Base-by-base conservation (phyloP, 1,140 invertebrate genomes). In the Cotesia typhae region DNA sequence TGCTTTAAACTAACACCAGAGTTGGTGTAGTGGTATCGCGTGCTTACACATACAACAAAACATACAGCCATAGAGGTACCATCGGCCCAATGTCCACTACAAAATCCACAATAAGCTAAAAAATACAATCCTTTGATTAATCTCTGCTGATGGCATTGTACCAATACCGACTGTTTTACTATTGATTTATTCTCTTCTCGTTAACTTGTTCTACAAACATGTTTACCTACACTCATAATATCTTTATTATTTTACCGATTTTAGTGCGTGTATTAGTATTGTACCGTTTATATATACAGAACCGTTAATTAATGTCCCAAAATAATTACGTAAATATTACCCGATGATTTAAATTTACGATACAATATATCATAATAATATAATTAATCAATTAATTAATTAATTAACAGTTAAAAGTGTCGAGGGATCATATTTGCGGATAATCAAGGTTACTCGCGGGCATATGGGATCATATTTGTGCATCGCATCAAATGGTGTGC, bases 391-490 rank as follows among this genome's bases (percentile, higher is more conserved):
- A 55, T 52, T 51, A 10, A 68, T 9, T 7, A 4, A 57, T 70
- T 4, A 10, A 47, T 64, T 83, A 88, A 64, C 85, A 93, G 92
- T 90, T 47, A 80, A 87, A 38, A 90, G 84, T 74, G 88, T 91
- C 6, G 91, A 93, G 69, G 94, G 94, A 28, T 89, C 93, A 14
- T 86, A 90, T 67, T 88, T 96, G 78, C 93, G 92, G 78, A 91
- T 97, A 75, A 90, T 90, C 36, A 92, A 93, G 88, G 94, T 96
- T 52, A 95, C 93, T 78, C 89, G 95, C 57, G 88, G 95, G 35
- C 94, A 97, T 80, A 97, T 97, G 95, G 95, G 94, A 53, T 91
- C 94, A 17, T 96, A 96, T 84, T 88, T 96, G 20, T 96, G 95
- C 85, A 96, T 96, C 74, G 94, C 94, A 36, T 89, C 89, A 37